These are phyloP conservation scores for Indicator indicator DNA, from an alignment of 2,113 vertebrate genomes.

Conservation along the genomic window DNA sequence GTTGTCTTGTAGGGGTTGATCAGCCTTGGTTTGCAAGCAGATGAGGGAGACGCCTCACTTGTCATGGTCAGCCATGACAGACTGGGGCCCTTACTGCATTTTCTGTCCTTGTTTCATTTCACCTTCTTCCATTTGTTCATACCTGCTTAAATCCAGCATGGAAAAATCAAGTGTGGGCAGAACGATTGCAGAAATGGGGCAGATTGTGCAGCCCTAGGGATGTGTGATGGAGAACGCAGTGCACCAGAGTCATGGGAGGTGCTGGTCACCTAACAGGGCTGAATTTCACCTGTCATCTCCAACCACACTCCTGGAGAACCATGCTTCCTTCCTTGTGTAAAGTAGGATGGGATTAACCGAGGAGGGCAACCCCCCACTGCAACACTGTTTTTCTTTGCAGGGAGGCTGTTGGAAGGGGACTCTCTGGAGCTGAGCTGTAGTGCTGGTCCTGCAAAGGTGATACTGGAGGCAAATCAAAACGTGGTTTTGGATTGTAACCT, in stretches of 20 bases:
- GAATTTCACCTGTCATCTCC: neutral
- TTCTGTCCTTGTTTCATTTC: neutral
- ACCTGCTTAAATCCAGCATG: neutral
- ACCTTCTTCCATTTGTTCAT: neutral
- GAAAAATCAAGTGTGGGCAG: neutral
- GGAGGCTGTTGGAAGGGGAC: conserved; percentile 70
- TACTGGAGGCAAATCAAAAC: conserved; percentile 82
- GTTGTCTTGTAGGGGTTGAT: neutral
- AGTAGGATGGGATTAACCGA: neutral
- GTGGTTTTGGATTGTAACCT: conserved; percentile 88
- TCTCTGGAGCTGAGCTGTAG: conserved; percentile 91
- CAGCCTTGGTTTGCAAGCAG: neutral
- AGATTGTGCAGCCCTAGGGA: neutral
- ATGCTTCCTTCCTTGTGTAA: fast-evolving
- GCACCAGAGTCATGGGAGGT: neutral
- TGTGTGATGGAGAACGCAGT: neutral
- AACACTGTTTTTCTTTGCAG: conserved; percentile 69
- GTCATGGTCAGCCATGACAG: neutral
- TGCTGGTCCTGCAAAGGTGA: conserved; percentile 83
- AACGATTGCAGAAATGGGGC: neutral
- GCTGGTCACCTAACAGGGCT: neutral
- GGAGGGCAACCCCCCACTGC: neutral
- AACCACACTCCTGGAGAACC: neutral
- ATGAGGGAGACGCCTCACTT: neutral
- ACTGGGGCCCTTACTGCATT: neutral